These are phyloP conservation scores for Sebastes hopkinsi DNA, from an alignment of 2,797 vertebrate genomes.

Conservation along the genomic window DNA sequence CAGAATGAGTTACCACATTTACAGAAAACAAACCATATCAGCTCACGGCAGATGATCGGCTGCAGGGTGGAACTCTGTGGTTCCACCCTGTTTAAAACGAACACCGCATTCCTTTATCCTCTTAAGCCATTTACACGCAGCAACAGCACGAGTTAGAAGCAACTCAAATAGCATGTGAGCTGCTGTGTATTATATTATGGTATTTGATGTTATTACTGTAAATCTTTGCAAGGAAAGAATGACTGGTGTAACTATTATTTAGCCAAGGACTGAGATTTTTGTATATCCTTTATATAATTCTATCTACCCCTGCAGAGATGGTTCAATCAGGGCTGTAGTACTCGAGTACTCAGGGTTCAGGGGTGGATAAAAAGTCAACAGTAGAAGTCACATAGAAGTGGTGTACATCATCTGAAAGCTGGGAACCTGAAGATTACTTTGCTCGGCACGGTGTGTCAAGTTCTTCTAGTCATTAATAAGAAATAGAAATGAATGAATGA, in stretches of 20 bases:
- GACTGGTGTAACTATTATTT: neutral
- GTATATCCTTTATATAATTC: neutral
- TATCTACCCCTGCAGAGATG: neutral
- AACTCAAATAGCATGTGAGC: neutral
- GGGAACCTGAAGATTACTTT: too few relatives aligned
- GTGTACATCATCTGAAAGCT: too few relatives aligned
- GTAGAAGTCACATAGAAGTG: too few relatives aligned
- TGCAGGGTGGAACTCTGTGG: neutral
- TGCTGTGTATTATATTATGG: too few relatives aligned
- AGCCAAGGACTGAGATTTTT: neutral
- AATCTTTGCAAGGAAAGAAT: neutral
- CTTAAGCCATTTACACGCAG: neutral
- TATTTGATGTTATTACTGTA: neutral
- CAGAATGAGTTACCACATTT: neutral
- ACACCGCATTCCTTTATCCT: neutral
- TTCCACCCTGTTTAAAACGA: neutral
- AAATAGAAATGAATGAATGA: too few relatives aligned
- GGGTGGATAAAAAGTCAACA: too few relatives aligned
- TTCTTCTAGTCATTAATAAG: too few relatives aligned
- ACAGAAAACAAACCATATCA: neutral
- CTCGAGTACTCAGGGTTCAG: too few relatives aligned
- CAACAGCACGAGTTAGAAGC: neutral
- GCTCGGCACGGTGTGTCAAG: too few relatives aligned
- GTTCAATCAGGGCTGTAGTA: neutral
- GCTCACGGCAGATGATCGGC: neutral